These are phyloP conservation scores for Herpailurus yagouaroundi DNA, from an alignment of 2,113 vertebrate genomes.

Conservation along the genomic window DNA sequence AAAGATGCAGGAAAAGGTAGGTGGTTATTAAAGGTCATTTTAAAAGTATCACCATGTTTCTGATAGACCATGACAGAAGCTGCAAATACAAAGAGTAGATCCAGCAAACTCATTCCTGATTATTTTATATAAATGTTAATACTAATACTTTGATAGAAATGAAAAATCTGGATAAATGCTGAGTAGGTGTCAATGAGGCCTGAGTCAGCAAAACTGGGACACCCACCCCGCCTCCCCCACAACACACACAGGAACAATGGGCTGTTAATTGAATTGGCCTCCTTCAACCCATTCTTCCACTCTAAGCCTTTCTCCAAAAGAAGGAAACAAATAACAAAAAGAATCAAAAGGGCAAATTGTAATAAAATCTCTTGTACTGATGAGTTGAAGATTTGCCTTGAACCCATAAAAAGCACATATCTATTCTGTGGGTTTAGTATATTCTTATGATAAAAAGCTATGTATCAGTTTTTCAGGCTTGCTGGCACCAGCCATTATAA, in stretches of 20 bases:
- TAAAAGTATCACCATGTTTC: background rate
- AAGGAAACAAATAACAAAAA: background rate
- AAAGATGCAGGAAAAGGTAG: background rate
- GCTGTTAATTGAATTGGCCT: background rate
- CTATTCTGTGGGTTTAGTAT: background rate
- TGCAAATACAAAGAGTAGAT: background rate
- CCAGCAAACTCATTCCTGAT: background rate
- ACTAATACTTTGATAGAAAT: background rate
- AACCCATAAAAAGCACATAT: background rate
- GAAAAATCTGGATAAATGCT: background rate
- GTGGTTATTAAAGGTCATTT: background rate
- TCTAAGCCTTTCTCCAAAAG: background rate
- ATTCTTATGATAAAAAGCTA: background rate
- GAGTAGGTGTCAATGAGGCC: background rate
- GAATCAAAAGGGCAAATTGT: background rate
- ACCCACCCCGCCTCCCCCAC: too few relatives aligned
- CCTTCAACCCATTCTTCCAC: background rate
- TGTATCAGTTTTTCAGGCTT: background rate
- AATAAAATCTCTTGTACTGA: background rate
- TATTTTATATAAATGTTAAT: conserved; percentile 5
- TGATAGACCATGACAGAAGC: background rate
- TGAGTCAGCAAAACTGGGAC: background rate
- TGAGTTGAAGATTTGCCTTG: background rate
- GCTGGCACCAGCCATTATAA: background rate
- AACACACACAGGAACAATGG: background rate